Percentiles rank a stretch among this genome's conserved stretches.
These are phyloP conservation scores for Podotricha telesiphe DNA, from an alignment of 2,888 invertebrate genomes.

Conservation along the genomic window DNA sequence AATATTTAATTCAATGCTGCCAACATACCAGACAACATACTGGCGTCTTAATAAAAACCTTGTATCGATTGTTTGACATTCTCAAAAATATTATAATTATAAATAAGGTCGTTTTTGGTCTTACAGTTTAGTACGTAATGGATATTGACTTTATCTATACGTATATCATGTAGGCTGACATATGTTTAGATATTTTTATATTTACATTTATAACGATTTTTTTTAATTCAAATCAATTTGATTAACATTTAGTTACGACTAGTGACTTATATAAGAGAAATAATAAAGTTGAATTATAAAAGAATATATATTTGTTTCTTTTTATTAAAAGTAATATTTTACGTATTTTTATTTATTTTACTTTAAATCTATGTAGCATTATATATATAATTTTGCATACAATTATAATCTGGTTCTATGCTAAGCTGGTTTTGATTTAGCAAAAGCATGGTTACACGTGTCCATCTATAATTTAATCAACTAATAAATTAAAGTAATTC, in stretches of 20 bases:
- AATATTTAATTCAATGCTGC: not conserved
- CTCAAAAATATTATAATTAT: not conserved
- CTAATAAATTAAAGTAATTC: conserved; percentile 18
- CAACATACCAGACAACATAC: not conserved
- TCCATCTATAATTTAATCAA: not conserved
- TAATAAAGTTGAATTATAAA: conserved; percentile 1
- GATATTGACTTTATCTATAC: not conserved
- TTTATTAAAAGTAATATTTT: not conserved
- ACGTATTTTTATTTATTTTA: not conserved
- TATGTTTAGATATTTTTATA: too few relatives aligned
- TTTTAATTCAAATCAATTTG: not conserved
- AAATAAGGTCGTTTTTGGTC: too few relatives aligned
- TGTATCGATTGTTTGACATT: not conserved
- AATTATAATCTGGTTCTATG: conserved; percentile 17
- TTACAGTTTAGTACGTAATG: not conserved
- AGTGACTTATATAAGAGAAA: not conserved
- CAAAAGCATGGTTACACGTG: conserved; percentile 3
- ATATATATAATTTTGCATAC: conserved; percentile 5
- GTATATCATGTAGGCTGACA: too few relatives aligned
- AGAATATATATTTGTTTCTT: not conserved
- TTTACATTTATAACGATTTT: not conserved
- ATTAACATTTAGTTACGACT: not conserved
- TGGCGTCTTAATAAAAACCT: not conserved
- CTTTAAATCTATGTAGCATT: not conserved
- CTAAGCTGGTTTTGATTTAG: conserved; percentile 17